Evolutionary conservation across 2,113 vertebrate genomes (phyloP).

Genomic region (Tachysurus vachellii): DNA sequence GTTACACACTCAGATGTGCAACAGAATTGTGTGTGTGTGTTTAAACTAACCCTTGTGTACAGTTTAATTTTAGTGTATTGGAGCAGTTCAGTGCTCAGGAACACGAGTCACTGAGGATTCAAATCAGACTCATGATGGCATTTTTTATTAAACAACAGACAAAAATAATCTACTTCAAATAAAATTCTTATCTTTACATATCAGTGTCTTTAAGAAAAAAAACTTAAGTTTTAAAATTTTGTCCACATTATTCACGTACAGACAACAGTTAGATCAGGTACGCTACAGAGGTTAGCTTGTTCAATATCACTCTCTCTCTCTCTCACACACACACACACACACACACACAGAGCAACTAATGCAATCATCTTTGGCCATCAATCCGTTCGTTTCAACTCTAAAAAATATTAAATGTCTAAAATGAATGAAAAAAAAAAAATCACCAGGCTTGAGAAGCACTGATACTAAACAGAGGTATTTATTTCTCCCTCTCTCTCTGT

Average conservation of each 20-base stretch:
- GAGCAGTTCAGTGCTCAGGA: neutral
- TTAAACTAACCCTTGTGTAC: no score
- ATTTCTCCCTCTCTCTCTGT: neutral
- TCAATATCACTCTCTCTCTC: neutral
- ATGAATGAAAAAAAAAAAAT: neutral
- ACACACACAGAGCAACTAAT: constrained; percentile 13
- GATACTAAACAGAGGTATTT: constrained; percentile 18
- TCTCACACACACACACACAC: constrained; percentile 25
- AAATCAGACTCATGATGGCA: constrained; percentile 35
- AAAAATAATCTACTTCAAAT: constrained; percentile 72
- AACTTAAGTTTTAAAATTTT: constrained; percentile 53
- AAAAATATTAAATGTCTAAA: neutral
- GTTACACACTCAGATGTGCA: no score
- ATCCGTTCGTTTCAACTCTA: constrained; percentile 2
- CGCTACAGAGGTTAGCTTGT: constrained; percentile 10
- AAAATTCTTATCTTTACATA: constrained; percentile 28
- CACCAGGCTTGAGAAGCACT: constrained; percentile 10
- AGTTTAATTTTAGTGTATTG: neutral
- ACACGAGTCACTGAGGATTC: neutral
- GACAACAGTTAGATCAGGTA: constrained; percentile 29
- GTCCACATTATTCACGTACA: constrained; percentile 55
- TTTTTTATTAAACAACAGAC: constrained; percentile 75
- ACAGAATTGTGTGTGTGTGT: no score
- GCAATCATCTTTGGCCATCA: constrained; percentile 30
- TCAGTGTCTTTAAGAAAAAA: constrained; percentile 38